Base-by-base conservation (phyloP, 2,888 invertebrate species). In the Lamellibrachia columna region DNA sequence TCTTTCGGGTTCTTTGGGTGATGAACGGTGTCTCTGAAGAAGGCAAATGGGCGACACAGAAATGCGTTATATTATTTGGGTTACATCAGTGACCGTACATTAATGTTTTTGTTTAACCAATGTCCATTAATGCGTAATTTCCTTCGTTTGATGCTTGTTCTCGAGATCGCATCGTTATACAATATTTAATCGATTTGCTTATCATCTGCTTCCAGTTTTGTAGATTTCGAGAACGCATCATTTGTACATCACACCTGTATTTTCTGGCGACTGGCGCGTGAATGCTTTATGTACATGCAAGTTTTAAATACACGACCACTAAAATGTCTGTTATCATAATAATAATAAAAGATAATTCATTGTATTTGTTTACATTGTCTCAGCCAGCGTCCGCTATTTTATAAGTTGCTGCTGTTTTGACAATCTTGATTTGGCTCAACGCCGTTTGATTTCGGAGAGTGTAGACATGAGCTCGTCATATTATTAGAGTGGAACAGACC, bases 11-110 rank as follows among this genome's bases (percentile, higher is more conserved):
- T 90, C 28, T 92, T 91, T 52, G 90, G 28, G 40, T 93, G 93
- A 53, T 90, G 60, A 28, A 91, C 58, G 8, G 52, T 90, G 90
- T 93, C 93, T 11, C 92, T 93, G 91, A 55, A 40, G 52, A 92
- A n/a, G 40, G n/a, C 1, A 92, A 91, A 11, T 40, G 28, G n/a
- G 52, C 52, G 8, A 15, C 55, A 28, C 90, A 8, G 90, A 90
- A 9, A 91, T 60, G 0, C 60, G 60, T 60, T 60, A 15, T 60
- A 90, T 90, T 52, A 22, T 90, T 52, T 90, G 15, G 90, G 90
- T 22, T 52, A n/a, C 0, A n/a, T 15, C 15, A 22, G 75, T 75
- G 75, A 75, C 4, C 2, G 75, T 75, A 15, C 15, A 22, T 75
- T 15, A 22, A 6, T 75, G 15, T 55, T 7, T 55, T 75, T 75